A percentile compares a stretch with the other conserved stretches of the same genome.
Evolutionary conservation across 2,888 invertebrate genomes (phyloP).

Genomic region (Ichneumon xanthorius): DNA sequence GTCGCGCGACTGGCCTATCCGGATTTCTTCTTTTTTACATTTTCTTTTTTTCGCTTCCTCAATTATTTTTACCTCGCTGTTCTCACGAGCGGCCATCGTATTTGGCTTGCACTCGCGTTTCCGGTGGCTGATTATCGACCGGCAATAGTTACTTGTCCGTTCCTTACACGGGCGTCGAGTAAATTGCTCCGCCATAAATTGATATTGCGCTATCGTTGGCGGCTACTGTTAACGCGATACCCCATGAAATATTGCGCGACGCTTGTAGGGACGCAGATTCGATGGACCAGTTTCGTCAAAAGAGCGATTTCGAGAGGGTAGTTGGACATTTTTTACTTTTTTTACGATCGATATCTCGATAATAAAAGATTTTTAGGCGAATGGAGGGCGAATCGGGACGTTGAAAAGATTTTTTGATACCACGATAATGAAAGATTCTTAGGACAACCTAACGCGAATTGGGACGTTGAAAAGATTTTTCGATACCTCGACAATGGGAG

Average conservation of each 20-base stretch:
- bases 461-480: neutral
- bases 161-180: neutral
- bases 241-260: constrained; percentile 2
- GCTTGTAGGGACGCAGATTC: neutral
- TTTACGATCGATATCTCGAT: neutral
- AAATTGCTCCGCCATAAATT: constrained; percentile 28
- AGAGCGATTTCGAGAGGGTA: neutral
- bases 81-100: constrained; percentile 46
- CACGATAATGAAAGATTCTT: neutral
- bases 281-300: neutral
- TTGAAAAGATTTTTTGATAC: neutral
- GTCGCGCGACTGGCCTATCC: constrained; percentile 55
- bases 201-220: neutral
- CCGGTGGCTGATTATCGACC: constrained; percentile 52
- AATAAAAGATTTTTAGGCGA: neutral
- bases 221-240: constrained; percentile 7
- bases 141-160: constrained; percentile 48
- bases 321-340: neutral
- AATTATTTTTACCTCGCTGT: constrained; percentile 37
- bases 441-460: neutral
- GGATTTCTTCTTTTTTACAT: constrained; percentile 25
- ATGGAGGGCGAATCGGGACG: neutral
- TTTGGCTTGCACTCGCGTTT: constrained; percentile 45
- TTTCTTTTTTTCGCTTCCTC: constrained; percentile 37
- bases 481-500: neutral